Percentiles rank a stretch among this genome's conserved stretches.
phyloP scores from a whole-genome alignment of 2,113 vertebrate genomes.

The Centropus bengalensis region DNA sequence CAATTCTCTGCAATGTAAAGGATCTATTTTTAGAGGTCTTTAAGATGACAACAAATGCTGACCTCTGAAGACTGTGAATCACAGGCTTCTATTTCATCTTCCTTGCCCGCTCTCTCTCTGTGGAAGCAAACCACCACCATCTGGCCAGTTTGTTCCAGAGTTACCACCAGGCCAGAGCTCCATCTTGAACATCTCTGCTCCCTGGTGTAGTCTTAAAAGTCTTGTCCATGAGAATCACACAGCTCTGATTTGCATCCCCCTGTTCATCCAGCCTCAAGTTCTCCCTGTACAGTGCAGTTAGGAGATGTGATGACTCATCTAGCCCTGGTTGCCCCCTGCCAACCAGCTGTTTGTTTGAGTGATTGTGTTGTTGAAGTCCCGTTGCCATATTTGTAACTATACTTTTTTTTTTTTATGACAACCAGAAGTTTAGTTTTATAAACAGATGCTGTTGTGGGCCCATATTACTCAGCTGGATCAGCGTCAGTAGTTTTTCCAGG shows the following conservation, averaged over 20 bases:
- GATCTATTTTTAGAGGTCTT: slow-evolving; percentile 20
- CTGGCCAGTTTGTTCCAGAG: neutral
- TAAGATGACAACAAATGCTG: slow-evolving; percentile 24
- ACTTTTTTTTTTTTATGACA: slow-evolving; percentile 45
- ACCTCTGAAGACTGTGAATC: slow-evolving; percentile 15
- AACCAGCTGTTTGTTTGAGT: slow-evolving; percentile 40
- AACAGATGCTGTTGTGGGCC: slow-evolving; percentile 74
- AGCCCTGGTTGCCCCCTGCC: neutral
- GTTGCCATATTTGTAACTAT: slow-evolving; percentile 63
- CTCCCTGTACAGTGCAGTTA: neutral
- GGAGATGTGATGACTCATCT: slow-evolving; percentile 12
- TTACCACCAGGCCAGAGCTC: neutral
- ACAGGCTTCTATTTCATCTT: neutral
- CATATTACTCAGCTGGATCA: slow-evolving; percentile 76
- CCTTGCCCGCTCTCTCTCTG: neutral
- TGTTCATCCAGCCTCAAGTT: fast-evolving
- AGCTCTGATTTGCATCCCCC: neutral
- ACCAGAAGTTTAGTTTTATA: slow-evolving; percentile 69
- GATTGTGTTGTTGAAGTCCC: slow-evolving; percentile 27
- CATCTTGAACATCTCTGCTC: neutral
- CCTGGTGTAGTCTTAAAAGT: neutral
- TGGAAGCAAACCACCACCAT: slow-evolving; percentile 4
- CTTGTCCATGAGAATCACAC: neutral
- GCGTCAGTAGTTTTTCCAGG: slow-evolving; percentile 76
- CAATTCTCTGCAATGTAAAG: neutral